Evolutionary conservation across 2,797 vertebrate species (phyloP), one percentile per base, ranked within the genome.

Genomic region (Neosilurus mollespiculum): DNA sequence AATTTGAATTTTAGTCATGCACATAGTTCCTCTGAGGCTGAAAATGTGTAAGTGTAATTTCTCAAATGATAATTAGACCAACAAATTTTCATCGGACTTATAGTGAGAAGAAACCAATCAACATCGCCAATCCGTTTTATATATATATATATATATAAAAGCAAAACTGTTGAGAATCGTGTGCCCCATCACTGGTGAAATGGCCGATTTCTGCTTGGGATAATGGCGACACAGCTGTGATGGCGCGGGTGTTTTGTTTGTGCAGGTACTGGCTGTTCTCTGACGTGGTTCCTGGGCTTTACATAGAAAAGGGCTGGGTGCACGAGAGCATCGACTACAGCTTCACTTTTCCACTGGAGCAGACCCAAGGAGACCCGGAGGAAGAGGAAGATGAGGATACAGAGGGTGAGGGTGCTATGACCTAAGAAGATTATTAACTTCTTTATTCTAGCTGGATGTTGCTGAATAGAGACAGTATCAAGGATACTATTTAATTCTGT

Each of bases 261-360:
- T 80, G n/a, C 83, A 99, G 98, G 87, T 99, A 98, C 87, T 99
- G 98, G 98, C 94, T 99, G 58, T 99, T 99, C 92, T 99, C 97
- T 0, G 97, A 99, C 34, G 96, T 97, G 78, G 96, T 98, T 89
- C 98, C 98, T 54, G 98, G 98, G 24, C 93, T 99, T 82, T 99
- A 97, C 91, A 93, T 99, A 30, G 98, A 99, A 90, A 99, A 99
- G 86, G 97, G 98, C 80, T 99, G 98, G 98, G 97, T 98, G 2
- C 95, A 98, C 12, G 96, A 98, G 79, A 94, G 96, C 87, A 97
- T 99, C 56, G 94, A 97, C 88, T 99, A 99, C 91, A 95, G 87
- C 84, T 98, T 96, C 89, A 94, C 87, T 14, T 95, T 94, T 83
- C 95, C 94, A 83, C 95, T 96, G 49, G 89, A 91, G 8, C 88